These are phyloP conservation scores for Habroteleia sp. DNA, from an alignment of 2,888 invertebrate genomes.

Conservation along the genomic window DNA sequence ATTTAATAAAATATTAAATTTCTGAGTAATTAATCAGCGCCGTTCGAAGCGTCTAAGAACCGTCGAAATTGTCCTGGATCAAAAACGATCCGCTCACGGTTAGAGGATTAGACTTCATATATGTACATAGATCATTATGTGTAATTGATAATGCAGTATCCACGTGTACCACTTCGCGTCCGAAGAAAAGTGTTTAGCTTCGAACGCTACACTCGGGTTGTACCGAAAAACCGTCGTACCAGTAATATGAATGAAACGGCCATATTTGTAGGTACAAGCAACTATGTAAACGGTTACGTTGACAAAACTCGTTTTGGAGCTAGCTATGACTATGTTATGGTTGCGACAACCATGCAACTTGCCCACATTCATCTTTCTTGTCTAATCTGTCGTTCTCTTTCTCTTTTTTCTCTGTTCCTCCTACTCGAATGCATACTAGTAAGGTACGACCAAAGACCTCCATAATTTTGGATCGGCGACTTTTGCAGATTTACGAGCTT, in stretches of 20 bases:
- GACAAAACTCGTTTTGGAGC: constrained; percentile 35
- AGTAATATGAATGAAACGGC: constrained; percentile 31
- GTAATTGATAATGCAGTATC: constrained; percentile 44
- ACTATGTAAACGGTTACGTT: constrained; percentile 50
- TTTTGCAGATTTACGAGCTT: constrained; percentile 1
- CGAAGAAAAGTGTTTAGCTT: constrained; percentile 26
- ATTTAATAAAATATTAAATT: constrained; percentile 33
- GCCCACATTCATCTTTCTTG: constrained; percentile 6
- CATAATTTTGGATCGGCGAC: not conserved
- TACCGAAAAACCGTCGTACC: constrained; percentile 37
- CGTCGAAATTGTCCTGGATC: constrained; percentile 49
- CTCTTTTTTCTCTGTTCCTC: not conserved
- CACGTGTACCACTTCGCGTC: constrained; percentile 34
- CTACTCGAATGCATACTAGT: constrained; percentile 5
- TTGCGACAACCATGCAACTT: constrained; percentile 22
- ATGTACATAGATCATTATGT: constrained; percentile 54
- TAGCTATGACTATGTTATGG: constrained; percentile 41
- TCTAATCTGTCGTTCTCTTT: not conserved
- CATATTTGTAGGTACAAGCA: constrained; percentile 37
- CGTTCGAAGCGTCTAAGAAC: constrained; percentile 46
- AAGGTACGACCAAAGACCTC: constrained; percentile 25
- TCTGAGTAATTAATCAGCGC: constrained; percentile 22
- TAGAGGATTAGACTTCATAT: constrained; percentile 61
- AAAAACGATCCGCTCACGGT: constrained; percentile 59
- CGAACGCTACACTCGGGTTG: constrained; percentile 22